These are phyloP conservation scores for Parauchenoglanis punctatus DNA, from an alignment of 2,797 vertebrate species.

Conservation along the genomic window DNA sequence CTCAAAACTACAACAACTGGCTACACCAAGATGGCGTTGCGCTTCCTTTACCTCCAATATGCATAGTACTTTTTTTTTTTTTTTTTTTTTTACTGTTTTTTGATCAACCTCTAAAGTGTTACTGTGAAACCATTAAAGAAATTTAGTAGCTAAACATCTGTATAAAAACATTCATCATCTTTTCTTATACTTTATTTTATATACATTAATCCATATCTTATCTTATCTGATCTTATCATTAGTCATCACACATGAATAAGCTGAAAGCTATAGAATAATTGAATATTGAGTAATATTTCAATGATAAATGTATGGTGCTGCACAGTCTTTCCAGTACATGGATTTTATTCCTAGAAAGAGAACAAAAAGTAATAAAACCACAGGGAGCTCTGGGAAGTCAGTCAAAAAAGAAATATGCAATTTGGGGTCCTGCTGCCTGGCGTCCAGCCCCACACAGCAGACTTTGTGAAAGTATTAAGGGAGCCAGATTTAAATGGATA, in stretches of 20 bases:
- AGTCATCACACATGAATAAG: background rate
- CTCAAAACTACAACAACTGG: background rate
- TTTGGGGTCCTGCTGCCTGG: slow-evolving; percentile 47
- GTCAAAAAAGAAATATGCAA: slow-evolving; percentile 52
- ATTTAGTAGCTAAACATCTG: background rate
- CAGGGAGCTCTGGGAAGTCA: slow-evolving; percentile 54
- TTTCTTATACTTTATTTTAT: too few relatives aligned
- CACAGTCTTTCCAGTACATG: slow-evolving; percentile 31
- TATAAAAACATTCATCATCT: background rate
- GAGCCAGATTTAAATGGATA: slow-evolving; percentile 28
- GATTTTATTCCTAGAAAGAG: slow-evolving; percentile 55
- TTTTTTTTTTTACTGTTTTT: background rate
- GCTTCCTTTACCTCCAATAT: background rate
- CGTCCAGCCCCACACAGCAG: slow-evolving; percentile 36
- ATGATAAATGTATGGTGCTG: slow-evolving; percentile 1
- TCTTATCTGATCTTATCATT: background rate
- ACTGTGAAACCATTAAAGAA: background rate
- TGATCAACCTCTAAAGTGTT: background rate
- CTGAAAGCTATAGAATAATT: background rate
- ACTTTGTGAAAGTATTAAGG: slow-evolving; percentile 42
- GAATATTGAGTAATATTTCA: slow-evolving; percentile 1
- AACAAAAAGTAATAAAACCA: slow-evolving; percentile 48
- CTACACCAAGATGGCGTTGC: background rate
- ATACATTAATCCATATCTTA: background rate
- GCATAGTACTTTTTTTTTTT: background rate